phyloP scores from a whole-genome alignment of 2,888 invertebrate species.

The Apeira syringaria region DNA sequence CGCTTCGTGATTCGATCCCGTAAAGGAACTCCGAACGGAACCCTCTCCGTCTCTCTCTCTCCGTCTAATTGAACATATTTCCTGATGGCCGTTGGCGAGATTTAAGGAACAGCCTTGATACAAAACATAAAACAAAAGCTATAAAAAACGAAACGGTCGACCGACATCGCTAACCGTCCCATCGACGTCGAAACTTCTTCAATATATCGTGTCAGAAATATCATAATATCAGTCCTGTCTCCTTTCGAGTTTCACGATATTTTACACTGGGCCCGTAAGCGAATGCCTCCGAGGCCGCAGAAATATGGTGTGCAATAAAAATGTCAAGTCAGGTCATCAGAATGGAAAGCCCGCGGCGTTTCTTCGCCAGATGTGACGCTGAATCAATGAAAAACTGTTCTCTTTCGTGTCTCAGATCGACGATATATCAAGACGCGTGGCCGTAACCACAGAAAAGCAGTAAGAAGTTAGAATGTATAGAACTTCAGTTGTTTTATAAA shows the following conservation, averaged over 20 bases:
- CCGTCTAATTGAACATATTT: constrained; percentile 15
- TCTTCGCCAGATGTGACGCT: constrained; percentile 80
- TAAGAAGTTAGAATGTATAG: too few species aligned
- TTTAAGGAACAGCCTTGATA: constrained; percentile 31
- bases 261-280: constrained; percentile 66
- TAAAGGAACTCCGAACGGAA: too few species aligned
- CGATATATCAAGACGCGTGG: constrained; percentile 65
- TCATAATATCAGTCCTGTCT: constrained; percentile 70
- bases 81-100: constrained; percentile 15
- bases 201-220: constrained; percentile 64
- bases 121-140: constrained; percentile 46
- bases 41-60: too few species aligned
- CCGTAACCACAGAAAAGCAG: too few species aligned
- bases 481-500: too few species aligned
- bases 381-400: constrained; percentile 83
- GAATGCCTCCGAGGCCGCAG: constrained; percentile 73
- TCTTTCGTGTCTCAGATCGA: constrained; percentile 70
- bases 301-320: constrained; percentile 81
- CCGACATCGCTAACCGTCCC: constrained; percentile 31
- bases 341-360: constrained; percentile 79
- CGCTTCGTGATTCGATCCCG: too few species aligned
- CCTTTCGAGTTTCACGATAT: constrained; percentile 73
- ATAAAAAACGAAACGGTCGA: constrained; percentile 44
- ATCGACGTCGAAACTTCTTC: constrained; percentile 57
- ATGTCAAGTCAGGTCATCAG: constrained; percentile 84